phyloP scores from a whole-genome alignment of 1,140 invertebrate genomes.

The Orius insidiosus region DNA sequence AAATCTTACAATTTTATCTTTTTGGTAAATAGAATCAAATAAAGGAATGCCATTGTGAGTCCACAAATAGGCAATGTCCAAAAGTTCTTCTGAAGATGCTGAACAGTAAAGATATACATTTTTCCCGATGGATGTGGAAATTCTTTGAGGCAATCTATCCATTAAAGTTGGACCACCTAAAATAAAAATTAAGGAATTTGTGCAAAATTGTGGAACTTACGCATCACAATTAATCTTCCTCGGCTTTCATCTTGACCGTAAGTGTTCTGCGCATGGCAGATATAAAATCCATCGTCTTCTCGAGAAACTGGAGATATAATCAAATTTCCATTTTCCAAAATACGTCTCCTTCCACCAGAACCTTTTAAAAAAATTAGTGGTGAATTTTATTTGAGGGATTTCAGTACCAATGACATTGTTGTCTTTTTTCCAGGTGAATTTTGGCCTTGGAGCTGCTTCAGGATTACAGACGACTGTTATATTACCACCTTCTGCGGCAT shows the following conservation, averaged over 20 bases:
- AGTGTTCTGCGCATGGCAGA: slow-evolving; percentile 70
- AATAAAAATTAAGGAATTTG: neutral
- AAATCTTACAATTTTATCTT: slow-evolving; percentile 18
- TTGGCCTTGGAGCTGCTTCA: slow-evolving; percentile 80
- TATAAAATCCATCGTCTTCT: slow-evolving; percentile 76
- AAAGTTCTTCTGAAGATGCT: slow-evolving; percentile 56
- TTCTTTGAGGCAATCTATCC: slow-evolving; percentile 41
- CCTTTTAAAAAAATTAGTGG: slow-evolving; percentile 19
- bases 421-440: slow-evolving; percentile 83
- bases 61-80: slow-evolving; percentile 83
- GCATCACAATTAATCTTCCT: slow-evolving; percentile 67
- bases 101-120: slow-evolving; percentile 60
- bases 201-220: slow-evolving; percentile 33
- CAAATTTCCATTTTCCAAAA: slow-evolving; percentile 67
- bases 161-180: slow-evolving; percentile 49
- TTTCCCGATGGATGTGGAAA: slow-evolving; percentile 47
- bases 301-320: slow-evolving; percentile 71
- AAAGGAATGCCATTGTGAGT: slow-evolving; percentile 70
- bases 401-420: slow-evolving; percentile 50
- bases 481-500: slow-evolving; percentile 79
- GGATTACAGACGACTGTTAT: slow-evolving; percentile 82
- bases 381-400: slow-evolving; percentile 2
- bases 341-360: slow-evolving; percentile 54
- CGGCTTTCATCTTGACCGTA: slow-evolving; percentile 63
- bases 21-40: slow-evolving; percentile 39